Base-by-base conservation (phyloP, 2,888 invertebrate genomes). In the Mamestra brassicae region DNA sequence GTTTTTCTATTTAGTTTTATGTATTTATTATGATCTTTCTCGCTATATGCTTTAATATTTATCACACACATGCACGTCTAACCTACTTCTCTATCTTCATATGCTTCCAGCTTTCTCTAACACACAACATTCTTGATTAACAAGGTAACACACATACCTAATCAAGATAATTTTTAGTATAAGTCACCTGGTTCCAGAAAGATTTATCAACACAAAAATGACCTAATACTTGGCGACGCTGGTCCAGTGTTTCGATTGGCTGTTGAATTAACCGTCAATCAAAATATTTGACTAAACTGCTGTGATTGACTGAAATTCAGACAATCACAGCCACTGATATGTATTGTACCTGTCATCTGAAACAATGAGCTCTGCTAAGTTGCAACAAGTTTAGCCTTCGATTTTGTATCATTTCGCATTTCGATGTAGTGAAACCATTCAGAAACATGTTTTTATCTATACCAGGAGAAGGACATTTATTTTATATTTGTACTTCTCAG, bases 41-140 rank as follows among this genome's bases (percentile, higher is more conserved):
- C n/a, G 86, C 77, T 87, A 66, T 68, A 64, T n/a, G 74, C 74
- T 84, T 71, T 75, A 71, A 36, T 78, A 71, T 64, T 45, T 69
- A 69, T 72, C 82, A 85, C 64, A 65, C 54, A 71, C 54, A 36
- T 69, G 87, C 85, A 87, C 87, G 78, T 47, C 55, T 81, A 63
- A 71, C 45, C 17, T 62, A 62, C 61, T 65, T 62, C 0, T 65
- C 26, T 58, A 47, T 60, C 3, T 67, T 50, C 64, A 80, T 71
- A 65, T 52, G 71, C 82, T 84, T 76, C 13, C 54, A 71, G 81
- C 81, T 81, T 76, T 71, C 81, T 61, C 17, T 81, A 81, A 76
- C 76, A 80, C 70, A 67, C 55, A 70, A 17, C 15, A 66, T 54
- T 67, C 62, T 84, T 75, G 45, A 71, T 42, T 76, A 69, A 84